Percentiles rank a stretch among this genome's conserved stretches.
Evolutionary conservation across 2,888 invertebrate species (phyloP).

Genomic region (Plebejus anna): DNA sequence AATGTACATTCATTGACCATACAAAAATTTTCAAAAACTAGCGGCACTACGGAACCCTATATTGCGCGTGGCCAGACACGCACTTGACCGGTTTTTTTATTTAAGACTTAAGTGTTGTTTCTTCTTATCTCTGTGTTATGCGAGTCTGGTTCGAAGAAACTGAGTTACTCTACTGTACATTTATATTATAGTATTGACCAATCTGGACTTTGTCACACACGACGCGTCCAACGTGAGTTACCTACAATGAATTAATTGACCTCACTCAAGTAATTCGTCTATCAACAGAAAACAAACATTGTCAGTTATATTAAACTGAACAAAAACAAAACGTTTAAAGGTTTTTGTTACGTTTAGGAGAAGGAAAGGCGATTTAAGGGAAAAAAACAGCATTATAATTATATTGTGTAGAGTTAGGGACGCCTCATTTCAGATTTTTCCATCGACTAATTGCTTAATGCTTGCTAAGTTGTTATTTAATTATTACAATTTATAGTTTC

Average conservation of each 20-base stretch:
- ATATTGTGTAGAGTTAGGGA: no score
- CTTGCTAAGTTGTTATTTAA: no score
- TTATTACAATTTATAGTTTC: no score
- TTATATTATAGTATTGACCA: not conserved
- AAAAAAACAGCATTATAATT: not conserved
- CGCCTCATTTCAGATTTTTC: not conserved
- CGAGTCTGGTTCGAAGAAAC: no score
- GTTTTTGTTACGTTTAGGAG: not conserved
- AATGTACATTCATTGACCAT: no score
- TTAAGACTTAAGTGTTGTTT: no score
- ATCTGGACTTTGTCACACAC: constrained; percentile 40
- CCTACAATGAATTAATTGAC: not conserved
- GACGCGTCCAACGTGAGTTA: constrained; percentile 36
- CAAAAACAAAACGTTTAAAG: not conserved
- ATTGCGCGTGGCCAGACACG: no score
- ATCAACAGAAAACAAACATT: not conserved
- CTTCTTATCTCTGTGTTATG: no score
- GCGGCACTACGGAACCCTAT: no score
- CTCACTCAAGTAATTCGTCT: constrained; percentile 11
- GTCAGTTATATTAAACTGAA: not conserved
- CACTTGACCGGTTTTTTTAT: no score
- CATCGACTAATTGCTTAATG: not conserved
- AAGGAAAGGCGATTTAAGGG: not conserved
- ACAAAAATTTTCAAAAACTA: no score
- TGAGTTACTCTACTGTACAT: not conserved